A percentile compares a stretch with the other conserved stretches of the same genome.
phyloP scores from a whole-genome alignment of 2,797 vertebrate species.

The Chaenodraco wilsoni region DNA sequence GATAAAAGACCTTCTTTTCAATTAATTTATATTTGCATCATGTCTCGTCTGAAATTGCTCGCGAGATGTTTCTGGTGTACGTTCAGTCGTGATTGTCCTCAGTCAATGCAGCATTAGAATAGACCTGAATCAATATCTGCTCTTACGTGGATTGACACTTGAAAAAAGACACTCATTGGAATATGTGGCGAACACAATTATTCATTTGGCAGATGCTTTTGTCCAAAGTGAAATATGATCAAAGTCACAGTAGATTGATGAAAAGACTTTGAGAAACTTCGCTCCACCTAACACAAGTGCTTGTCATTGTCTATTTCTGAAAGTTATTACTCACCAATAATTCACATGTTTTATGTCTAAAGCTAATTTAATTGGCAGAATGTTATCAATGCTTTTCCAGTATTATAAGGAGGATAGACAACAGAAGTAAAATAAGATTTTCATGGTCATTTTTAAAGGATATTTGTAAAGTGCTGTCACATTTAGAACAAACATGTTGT shows the following conservation, averaged over 20 bases:
- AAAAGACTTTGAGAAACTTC: not conserved
- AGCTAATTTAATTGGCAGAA: not conserved
- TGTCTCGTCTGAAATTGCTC: not conserved
- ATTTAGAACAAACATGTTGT: no score
- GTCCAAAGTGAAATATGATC: not conserved
- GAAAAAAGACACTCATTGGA: not conserved
- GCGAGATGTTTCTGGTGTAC: not conserved
- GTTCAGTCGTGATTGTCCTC: not conserved
- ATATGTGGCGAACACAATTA: not conserved
- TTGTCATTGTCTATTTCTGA: not conserved
- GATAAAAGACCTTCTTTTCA: not conserved
- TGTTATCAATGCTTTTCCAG: no score
- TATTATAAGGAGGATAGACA: no score
- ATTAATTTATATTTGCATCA: constrained; percentile 23
- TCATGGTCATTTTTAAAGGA: no score
- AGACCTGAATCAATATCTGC: not conserved
- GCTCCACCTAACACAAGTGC: no score
- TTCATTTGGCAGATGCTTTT: not conserved
- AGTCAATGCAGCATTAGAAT: not conserved
- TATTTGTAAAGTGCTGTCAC: no score
- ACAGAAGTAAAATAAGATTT: no score
- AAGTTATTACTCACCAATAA: no score
- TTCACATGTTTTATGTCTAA: not conserved
- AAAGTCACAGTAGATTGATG: not conserved
- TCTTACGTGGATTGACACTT: not conserved